Conservation (phyloP, 2,888 invertebrate genomes). For the Drosophila anomalata region DNA sequence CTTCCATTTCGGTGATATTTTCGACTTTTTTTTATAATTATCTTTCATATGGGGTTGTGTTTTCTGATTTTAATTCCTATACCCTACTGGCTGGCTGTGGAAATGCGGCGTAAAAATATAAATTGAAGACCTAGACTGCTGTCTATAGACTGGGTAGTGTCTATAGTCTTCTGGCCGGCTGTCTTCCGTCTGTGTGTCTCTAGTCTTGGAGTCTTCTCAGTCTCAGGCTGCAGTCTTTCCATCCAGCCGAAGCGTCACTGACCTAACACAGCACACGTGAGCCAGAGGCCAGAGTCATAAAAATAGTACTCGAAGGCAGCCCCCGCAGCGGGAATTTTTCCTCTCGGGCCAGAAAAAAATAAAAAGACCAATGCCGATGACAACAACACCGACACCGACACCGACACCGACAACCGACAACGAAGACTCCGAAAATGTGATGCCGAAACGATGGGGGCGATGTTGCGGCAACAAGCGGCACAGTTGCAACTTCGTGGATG, state of each 20-base stretch:
- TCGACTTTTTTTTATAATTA: slow-evolving; percentile 1
- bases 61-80: not conserved
- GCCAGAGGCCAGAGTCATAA: slow-evolving; percentile 29
- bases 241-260: slow-evolving; percentile 13
- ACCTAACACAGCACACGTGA: slow-evolving; percentile 11
- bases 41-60: not conserved
- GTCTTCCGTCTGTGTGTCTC: not conserved
- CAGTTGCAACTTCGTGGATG: slow-evolving; percentile 22
- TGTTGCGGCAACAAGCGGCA: slow-evolving; percentile 64
- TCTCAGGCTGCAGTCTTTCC: slow-evolving; percentile 9
- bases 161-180: not conserved
- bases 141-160: not conserved
- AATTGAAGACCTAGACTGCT: slow-evolving; percentile 20
- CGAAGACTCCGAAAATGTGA: slow-evolving; percentile 16
- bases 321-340: slow-evolving; percentile 58
- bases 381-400: slow-evolving; percentile 13
- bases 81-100: not conserved
- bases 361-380: slow-evolving; percentile 3
- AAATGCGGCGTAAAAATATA: slow-evolving; percentile 24
- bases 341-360: slow-evolving; percentile 40
- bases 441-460: slow-evolving; percentile 26
- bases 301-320: slow-evolving; percentile 41
- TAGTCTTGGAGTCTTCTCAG: not conserved
- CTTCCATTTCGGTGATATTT: not conserved
- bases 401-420: slow-evolving; percentile 20